These are phyloP conservation scores for Microchrysa polita DNA, from an alignment of 2,888 invertebrate genomes.

Conservation along the genomic window DNA sequence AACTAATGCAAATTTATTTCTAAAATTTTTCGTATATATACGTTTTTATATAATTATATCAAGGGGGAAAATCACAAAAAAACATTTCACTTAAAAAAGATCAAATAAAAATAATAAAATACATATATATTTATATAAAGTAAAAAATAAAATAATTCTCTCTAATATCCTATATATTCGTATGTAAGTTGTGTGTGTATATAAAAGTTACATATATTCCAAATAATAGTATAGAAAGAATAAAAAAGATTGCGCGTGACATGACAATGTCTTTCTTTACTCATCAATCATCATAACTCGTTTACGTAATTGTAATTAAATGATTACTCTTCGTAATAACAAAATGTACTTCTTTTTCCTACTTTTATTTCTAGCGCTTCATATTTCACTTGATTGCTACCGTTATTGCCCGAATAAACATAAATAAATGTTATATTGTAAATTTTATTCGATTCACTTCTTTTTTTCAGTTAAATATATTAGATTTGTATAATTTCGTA, in stretches of 20 bases:
- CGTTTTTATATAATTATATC: conserved; percentile 30
- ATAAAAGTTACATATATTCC: conserved; percentile 24
- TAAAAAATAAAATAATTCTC: conserved; percentile 44
- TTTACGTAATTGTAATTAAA: no score
- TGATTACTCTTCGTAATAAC: background rate
- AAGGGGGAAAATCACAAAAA: conserved; percentile 47
- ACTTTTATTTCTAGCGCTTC: background rate
- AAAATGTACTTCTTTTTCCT: background rate
- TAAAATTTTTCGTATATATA: conserved; percentile 48
- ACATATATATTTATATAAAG: conserved; percentile 19
- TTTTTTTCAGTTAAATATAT: background rate
- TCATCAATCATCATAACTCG: background rate
- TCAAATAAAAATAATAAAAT: conserved; percentile 34
- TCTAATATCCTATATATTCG: conserved; percentile 34
- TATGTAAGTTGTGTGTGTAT: conserved; percentile 22
- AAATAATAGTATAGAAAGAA: conserved; percentile 3
- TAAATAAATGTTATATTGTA: background rate
- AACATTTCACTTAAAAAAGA: conserved; percentile 44
- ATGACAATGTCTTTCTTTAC: background rate
- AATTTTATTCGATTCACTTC: conserved; percentile 9
- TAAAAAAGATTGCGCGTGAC: background rate
- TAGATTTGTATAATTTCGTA: conserved; percentile 17
- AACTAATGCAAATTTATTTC: conserved; percentile 47
- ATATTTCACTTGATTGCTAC: background rate
- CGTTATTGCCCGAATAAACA: conserved; percentile 3